Evolutionary conservation across 2,888 invertebrate genomes (phyloP).

Genomic region (Acrobasis suavella): DNA sequence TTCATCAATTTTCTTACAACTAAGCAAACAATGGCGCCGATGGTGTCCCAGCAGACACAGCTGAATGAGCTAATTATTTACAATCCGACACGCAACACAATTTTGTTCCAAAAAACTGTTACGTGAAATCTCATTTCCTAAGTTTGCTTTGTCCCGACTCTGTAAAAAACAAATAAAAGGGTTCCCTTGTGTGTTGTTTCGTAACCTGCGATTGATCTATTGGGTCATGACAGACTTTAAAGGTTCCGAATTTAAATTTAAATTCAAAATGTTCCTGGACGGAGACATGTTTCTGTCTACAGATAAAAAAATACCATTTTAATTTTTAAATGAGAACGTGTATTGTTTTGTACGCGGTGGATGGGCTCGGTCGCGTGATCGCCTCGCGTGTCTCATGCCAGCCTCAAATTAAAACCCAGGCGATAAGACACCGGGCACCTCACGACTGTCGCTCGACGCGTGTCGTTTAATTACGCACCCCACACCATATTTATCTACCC

Average conservation of each 20-base stretch:
- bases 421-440: slow-evolving; percentile 78
- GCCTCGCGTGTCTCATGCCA: slow-evolving; percentile 76
- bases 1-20: slow-evolving; percentile 48
- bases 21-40: slow-evolving; percentile 68
- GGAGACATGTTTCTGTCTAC: slow-evolving; percentile 35
- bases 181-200: slow-evolving; percentile 51
- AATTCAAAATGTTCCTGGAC: slow-evolving; percentile 39
- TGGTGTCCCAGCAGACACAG: slow-evolving; percentile 64
- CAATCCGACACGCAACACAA: slow-evolving; percentile 74
- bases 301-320: slow-evolving; percentile 57
- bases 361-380: slow-evolving; percentile 75
- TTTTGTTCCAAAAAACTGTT: slow-evolving; percentile 68
- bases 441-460: slow-evolving; percentile 75
- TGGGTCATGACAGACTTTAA: slow-evolving; percentile 40
- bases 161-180: slow-evolving; percentile 60
- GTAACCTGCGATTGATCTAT: slow-evolving; percentile 45
- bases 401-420: slow-evolving; percentile 77
- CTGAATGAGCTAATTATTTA: slow-evolving; percentile 79
- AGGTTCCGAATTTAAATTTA: slow-evolving; percentile 33
- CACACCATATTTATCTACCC: slow-evolving; percentile 70
- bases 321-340: slow-evolving; percentile 58
- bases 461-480: slow-evolving; percentile 81
- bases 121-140: slow-evolving; percentile 81
- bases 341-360: slow-evolving; percentile 45
- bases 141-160: slow-evolving; percentile 64